Percentiles rank a stretch among this genome's conserved stretches.
Conservation (phyloP, 2,797 vertebrate genomes). For the Poeciliopsis turneri region DNA sequence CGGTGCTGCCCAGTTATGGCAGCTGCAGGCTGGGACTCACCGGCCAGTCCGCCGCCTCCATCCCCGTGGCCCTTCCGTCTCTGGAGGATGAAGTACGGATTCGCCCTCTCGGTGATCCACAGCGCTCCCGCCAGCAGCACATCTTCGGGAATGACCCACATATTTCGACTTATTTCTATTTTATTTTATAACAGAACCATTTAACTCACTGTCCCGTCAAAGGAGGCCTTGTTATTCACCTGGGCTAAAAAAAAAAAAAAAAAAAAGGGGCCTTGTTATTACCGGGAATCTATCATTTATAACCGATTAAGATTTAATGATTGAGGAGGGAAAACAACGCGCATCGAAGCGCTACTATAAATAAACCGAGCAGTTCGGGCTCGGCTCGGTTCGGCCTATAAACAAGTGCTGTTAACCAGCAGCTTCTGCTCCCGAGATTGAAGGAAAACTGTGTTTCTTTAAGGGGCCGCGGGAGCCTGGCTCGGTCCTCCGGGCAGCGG, state of each 20-base stretch:
- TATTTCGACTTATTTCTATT: slow-evolving; percentile 49
- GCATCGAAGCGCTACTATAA: slow-evolving; percentile 43
- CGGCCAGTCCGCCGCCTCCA: slow-evolving; percentile 91
- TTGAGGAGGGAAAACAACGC: background rate
- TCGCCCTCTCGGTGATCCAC: slow-evolving; percentile 96
- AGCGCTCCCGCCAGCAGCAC: slow-evolving; percentile 94
- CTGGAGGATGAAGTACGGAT: slow-evolving; percentile 97
- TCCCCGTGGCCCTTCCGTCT: slow-evolving; percentile 94
- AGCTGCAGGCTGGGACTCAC: slow-evolving; percentile 74
- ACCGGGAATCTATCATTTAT: background rate
- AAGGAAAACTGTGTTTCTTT: background rate
- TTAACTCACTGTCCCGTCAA: slow-evolving; percentile 38
- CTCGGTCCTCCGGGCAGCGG: slow-evolving; percentile 19
- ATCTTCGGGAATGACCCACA: slow-evolving; percentile 98
- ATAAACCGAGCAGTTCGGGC: slow-evolving; percentile 32
- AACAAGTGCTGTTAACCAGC: background rate
- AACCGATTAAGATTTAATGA: slow-evolving; percentile 8
- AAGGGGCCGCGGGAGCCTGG: background rate
- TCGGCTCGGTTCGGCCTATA: background rate
- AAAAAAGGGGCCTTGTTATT: no score
- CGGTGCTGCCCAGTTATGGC: background rate
- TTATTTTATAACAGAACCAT: slow-evolving; percentile 63
- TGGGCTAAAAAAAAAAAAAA: no score
- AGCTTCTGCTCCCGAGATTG: slow-evolving; percentile 2
- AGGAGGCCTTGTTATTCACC: slow-evolving; percentile 22